Evolutionary conservation across 2,888 invertebrate species (phyloP), one percentile per base, ranked within the genome.

Genomic region (Acrobasis consociella): DNA sequence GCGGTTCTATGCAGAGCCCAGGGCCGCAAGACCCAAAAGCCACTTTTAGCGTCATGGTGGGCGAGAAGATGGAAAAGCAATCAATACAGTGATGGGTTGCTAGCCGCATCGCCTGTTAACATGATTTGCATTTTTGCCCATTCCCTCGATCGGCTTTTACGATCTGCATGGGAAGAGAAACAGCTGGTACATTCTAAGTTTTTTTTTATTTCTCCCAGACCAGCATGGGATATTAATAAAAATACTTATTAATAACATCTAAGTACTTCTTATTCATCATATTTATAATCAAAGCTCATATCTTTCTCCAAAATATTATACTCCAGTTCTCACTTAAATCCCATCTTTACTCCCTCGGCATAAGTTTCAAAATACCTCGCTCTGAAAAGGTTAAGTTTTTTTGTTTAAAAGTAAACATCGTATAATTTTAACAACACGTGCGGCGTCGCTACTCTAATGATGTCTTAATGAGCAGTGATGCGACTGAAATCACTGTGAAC

Each of bases 381-480:
- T 16, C 11, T 15, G 16, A 10, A 17, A 22, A 7, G n/a, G 22
- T 49, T 31, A 31, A 17, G 58, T 49, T 58, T 58, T 49, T n/a
- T 9, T 58, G 31, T 58, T 15, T 1, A 58, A 49, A 49, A 9
- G 22, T 22, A 46, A 58, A 49, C 42, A 46, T 49, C 11, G 9
- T 49, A 17, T 58, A 46, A n/a, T 13, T 49, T 58, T 42, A 58
- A 58, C 42, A 49, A 38, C 59, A 50, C 59, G 49, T 51, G 60
- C 39, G 60, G 60, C 38, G 52, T 60, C 60, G 37, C 16, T 17
- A 38, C 9, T 2, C 46, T 60, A 60, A 60, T 60, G 60, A 60
- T n/a, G 60, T 51, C 60, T 60, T 60, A 60, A 60, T 60, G 60
- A 60, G 60, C 51, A 51, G 60, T 15, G 51, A 16, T 50, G 51